Evolutionary conservation across 2,888 invertebrate species (phyloP).

Genomic region (Gastrophysa polygoni): DNA sequence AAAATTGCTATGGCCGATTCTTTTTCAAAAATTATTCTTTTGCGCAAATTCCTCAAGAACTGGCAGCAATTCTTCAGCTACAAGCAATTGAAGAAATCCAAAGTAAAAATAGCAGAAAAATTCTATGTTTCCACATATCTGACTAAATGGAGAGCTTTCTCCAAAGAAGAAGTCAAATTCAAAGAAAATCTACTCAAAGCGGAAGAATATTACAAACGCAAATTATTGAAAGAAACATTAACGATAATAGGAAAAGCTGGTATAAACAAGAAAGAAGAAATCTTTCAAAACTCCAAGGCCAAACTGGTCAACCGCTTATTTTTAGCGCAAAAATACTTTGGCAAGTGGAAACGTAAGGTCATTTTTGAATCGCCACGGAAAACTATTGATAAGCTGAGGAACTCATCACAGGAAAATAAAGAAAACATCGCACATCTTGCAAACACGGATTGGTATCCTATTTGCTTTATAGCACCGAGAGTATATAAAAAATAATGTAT

Average conservation of each 20-base stretch:
- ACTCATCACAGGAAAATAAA: neutral
- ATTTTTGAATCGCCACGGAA: constrained; percentile 23
- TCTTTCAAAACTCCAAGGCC: constrained; percentile 29
- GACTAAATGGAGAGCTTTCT: constrained; percentile 13
- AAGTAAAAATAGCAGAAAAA: neutral
- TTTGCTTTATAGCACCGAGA: constrained; percentile 44
- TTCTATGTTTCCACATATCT: constrained; percentile 2
- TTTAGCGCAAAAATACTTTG: constrained; percentile 45
- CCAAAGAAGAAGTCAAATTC: constrained; percentile 1
- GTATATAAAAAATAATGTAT: constrained; percentile 26
- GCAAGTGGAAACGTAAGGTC: constrained; percentile 45
- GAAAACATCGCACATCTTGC: constrained; percentile 12
- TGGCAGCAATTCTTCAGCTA: constrained; percentile 30
- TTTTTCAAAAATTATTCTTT: neutral
- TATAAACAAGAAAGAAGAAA: constrained; percentile 33
- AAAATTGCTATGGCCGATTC: constrained; percentile 14
- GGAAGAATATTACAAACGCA: constrained; percentile 38
- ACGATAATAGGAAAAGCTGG: constrained; percentile 40
- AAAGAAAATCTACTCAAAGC: constrained; percentile 37
- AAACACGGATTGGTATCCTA: constrained; percentile 40
- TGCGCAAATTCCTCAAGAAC: constrained; percentile 6
- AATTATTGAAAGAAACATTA: constrained; percentile 39
- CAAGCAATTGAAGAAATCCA: constrained; percentile 20
- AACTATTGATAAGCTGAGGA: neutral
- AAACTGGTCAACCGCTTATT: constrained; percentile 35